Conservation (phyloP, 1,140 invertebrate species). For the Trichonephila clavata region DNA sequence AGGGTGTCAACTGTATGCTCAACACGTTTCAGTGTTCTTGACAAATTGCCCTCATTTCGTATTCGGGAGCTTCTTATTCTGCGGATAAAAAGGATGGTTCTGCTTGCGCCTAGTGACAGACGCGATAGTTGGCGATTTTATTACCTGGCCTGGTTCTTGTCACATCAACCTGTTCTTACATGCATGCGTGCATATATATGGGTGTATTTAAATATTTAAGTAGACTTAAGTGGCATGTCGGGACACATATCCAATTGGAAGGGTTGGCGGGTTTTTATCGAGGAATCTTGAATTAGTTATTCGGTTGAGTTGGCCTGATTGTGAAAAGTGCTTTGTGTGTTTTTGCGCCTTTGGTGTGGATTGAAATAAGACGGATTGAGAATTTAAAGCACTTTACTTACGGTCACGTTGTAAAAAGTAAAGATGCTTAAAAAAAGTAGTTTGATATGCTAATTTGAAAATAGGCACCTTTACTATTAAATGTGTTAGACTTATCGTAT, state of each 20-base stretch:
- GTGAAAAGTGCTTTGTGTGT: too few species aligned
- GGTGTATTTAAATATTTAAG: not conserved
- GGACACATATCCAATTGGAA: not conserved
- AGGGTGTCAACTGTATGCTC: conserved; percentile 26
- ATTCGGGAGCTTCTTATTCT: not conserved
- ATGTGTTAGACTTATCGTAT: too few species aligned
- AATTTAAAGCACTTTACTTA: not conserved
- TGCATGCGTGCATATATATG: conserved; percentile 2
- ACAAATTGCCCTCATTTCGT: conserved; percentile 51
- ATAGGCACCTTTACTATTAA: too few species aligned
- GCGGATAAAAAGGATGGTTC: conserved; percentile 33
- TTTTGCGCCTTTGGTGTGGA: not conserved
- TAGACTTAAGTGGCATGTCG: not conserved
- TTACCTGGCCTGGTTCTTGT: not conserved
- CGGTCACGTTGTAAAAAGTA: too few species aligned
- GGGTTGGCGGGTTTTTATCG: not conserved
- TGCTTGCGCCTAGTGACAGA: not conserved
- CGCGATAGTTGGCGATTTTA: conserved; percentile 17
- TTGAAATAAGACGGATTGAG: not conserved
- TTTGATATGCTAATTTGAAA: not conserved
- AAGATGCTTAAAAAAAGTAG: not conserved
- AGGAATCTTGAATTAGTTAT: not conserved
- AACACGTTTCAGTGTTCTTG: not conserved
- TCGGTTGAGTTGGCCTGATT: too few species aligned
- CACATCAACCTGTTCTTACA: conserved; percentile 8